A percentile compares a stretch with the other conserved stretches of the same genome.
These are phyloP conservation scores for Acridotheres tristis DNA, from an alignment of 2,797 vertebrate genomes.

Conservation along the genomic window DNA sequence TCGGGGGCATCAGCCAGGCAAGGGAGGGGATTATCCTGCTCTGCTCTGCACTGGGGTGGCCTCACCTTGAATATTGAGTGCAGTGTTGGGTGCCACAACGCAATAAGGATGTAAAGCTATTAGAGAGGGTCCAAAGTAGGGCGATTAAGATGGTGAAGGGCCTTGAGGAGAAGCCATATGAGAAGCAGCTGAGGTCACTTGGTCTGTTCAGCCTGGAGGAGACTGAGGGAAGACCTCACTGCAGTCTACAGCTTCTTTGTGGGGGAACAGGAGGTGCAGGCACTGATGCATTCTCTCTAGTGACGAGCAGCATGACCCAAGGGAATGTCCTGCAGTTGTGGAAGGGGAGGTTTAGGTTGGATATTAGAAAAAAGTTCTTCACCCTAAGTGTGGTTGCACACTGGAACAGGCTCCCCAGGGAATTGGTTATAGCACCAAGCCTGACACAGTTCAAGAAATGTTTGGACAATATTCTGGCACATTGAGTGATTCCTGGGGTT, in stretches of 20 bases:
- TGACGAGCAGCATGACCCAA: neutral
- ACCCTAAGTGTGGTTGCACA: neutral
- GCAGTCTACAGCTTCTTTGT: neutral
- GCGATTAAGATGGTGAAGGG: neutral
- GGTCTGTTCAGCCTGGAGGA: neutral
- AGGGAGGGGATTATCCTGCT: neutral
- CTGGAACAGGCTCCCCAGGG: neutral
- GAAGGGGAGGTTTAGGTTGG: neutral
- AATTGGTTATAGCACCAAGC: neutral
- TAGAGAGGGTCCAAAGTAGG: neutral
- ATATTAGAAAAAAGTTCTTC: neutral
- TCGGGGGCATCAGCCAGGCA: accelerated
- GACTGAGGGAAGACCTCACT: neutral
- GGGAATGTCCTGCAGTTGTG: neutral
- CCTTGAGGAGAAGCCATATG: neutral
- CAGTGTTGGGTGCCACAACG: neutral
- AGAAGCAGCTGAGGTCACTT: neutral
- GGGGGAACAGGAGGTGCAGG: neutral
- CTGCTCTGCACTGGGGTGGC: neutral
- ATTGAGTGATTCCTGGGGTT: neutral
- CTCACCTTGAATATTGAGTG: too few relatives aligned
- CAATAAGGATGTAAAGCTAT: neutral
- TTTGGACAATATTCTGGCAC: neutral
- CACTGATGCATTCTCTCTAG: neutral
- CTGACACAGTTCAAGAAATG: neutral